phyloP scores from a whole-genome alignment of 2,113 vertebrate species.

The Paralichthys olivaceus region DNA sequence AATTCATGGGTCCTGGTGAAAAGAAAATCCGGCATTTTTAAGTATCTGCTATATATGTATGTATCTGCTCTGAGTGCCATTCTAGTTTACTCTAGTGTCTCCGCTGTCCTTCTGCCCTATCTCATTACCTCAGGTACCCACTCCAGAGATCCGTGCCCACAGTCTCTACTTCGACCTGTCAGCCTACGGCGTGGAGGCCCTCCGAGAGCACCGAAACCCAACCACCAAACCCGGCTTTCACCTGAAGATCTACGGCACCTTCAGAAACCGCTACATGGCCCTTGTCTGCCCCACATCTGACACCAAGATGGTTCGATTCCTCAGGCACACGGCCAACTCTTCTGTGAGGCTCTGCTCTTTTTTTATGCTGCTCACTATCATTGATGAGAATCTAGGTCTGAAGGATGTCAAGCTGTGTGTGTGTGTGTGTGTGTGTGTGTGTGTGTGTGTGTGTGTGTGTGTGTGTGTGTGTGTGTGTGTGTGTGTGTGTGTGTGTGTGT shows the following conservation, averaged over 20 bases:
- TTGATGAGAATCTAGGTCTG: conserved; percentile 1
- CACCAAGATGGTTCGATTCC: conserved; percentile 84
- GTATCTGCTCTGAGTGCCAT: no score
- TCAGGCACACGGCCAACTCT: conserved; percentile 83
- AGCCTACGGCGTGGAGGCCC: conserved; percentile 82
- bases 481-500: conserved; percentile 12
- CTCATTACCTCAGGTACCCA: conserved; percentile 79
- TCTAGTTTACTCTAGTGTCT: no score
- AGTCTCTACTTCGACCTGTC: conserved; percentile 86
- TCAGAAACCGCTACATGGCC: conserved; percentile 85
- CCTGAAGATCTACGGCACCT: conserved; percentile 87
- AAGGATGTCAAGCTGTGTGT: neutral
- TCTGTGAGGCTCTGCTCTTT: conserved; percentile 69
- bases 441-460: neutral
- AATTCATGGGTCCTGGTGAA: no score
- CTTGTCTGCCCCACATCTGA: conserved; percentile 80
- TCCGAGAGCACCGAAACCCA: conserved; percentile 73
- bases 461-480: neutral
- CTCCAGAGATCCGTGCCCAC: conserved; percentile 85
- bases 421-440: conserved; percentile 14
- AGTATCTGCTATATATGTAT: no score
- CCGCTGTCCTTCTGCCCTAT: neutral
- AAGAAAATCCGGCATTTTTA: no score
- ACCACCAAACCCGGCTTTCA: conserved; percentile 80
- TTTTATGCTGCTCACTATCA: neutral